Evolutionary conservation across 2,797 vertebrate species (phyloP).

Genomic region (Poecilia gillii): DNA sequence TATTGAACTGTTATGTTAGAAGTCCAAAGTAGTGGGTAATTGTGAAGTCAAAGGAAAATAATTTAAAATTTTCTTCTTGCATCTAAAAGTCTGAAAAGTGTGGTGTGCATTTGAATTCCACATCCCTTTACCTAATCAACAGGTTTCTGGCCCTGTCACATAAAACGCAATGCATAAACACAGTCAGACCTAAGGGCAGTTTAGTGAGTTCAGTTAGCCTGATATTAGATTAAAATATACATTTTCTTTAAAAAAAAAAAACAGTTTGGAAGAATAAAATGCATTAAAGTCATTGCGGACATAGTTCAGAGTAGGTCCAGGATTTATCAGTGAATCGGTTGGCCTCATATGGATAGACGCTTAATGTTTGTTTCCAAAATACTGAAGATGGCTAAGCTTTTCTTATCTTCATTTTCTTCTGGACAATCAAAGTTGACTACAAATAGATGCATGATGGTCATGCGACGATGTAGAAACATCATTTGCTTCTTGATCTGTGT

Average conservation of each 20-base stretch:
- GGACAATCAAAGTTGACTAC: neutral
- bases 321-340: neutral
- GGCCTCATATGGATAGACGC: neutral
- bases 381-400: neutral
- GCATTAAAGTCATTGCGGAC: neutral
- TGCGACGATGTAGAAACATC: neutral
- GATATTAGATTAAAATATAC: neutral
- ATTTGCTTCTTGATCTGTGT: neutral
- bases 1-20: neutral
- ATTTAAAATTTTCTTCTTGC: neutral
- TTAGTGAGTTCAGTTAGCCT: neutral
- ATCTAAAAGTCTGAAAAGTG: too few species aligned
- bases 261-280: neutral
- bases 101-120: neutral
- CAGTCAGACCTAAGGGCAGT: neutral
- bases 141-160: neutral
- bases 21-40: neutral
- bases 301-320: neutral
- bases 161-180: neutral
- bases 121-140: neutral
- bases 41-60: neutral
- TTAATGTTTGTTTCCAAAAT: neutral
- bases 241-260: neutral
- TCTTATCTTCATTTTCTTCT: neutral
- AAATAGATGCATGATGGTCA: conserved; percentile 3